phyloP scores from a whole-genome alignment of 2,113 vertebrate species.

The Corydoras sp. region DNA sequence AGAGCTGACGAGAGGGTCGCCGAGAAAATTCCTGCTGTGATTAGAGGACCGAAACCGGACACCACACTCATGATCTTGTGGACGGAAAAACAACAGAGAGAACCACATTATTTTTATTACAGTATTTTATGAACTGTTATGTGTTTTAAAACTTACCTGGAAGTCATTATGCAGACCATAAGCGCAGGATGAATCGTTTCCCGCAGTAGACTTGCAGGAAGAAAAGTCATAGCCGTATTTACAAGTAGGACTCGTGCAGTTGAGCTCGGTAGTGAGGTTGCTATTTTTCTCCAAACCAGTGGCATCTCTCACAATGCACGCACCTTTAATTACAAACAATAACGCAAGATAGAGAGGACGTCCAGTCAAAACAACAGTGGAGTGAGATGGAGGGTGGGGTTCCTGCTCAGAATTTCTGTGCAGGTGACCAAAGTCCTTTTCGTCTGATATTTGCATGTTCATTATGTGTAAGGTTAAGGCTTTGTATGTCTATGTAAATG shows the following conservation, averaged over 20 bases:
- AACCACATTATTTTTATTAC: not conserved
- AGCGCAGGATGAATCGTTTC: slow-evolving; percentile 45
- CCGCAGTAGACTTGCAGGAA: slow-evolving; percentile 57
- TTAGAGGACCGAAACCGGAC: slow-evolving; percentile 90
- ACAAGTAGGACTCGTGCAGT: slow-evolving; percentile 85
- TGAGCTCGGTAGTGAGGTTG: slow-evolving; percentile 65
- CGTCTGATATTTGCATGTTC: no score
- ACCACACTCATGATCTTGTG: slow-evolving; percentile 90
- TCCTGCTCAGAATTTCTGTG: no score
- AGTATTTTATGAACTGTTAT: not conserved
- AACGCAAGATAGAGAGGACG: not conserved
- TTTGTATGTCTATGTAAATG: no score
- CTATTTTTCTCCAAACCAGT: slow-evolving; percentile 69
- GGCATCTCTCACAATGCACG: slow-evolving; percentile 90
- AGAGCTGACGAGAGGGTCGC: slow-evolving; percentile 95
- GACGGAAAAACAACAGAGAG: not conserved
- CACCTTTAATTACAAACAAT: slow-evolving; percentile 60
- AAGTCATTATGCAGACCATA: slow-evolving; percentile 84
- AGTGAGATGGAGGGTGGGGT: no score
- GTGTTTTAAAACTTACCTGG: slow-evolving; percentile 64
- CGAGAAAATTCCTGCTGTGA: slow-evolving; percentile 95
- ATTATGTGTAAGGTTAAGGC: no score
- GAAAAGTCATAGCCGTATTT: slow-evolving; percentile 84
- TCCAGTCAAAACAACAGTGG: no score
- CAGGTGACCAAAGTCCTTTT: no score